Evolutionary conservation across 2,888 invertebrate species (phyloP).

Genomic region (Plebejus anna): DNA sequence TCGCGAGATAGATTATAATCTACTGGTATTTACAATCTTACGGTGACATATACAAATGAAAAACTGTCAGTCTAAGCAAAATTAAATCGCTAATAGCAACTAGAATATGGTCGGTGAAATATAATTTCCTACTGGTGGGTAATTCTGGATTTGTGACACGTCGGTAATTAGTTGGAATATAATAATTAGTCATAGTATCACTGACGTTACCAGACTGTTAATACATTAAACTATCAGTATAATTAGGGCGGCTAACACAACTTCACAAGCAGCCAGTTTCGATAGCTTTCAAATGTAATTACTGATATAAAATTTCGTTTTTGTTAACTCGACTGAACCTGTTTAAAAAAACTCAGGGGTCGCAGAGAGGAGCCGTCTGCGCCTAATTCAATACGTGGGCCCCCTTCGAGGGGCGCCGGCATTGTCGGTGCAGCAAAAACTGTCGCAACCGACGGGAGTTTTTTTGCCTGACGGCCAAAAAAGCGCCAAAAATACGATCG

Average conservation of each 20-base stretch:
- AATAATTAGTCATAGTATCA: background rate
- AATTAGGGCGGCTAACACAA: background rate
- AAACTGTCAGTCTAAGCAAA: background rate
- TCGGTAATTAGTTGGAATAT: background rate
- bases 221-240: background rate
- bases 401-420: slow-evolving; percentile 58
- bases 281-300: slow-evolving; percentile 6
- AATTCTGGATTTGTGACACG: background rate
- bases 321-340: slow-evolving; percentile 8
- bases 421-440: slow-evolving; percentile 58
- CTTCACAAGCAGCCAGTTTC: background rate
- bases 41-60: background rate
- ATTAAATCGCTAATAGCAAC: background rate
- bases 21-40: no score
- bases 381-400: slow-evolving; percentile 50
- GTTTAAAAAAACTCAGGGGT: slow-evolving; percentile 35
- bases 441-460: slow-evolving; percentile 44
- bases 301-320: slow-evolving; percentile 10
- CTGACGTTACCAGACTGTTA: background rate
- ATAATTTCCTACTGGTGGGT: background rate
- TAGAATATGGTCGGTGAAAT: background rate
- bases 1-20: no score
- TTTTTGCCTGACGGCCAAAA: slow-evolving; percentile 50
- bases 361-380: slow-evolving; percentile 41
- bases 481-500: slow-evolving; percentile 51